Percentiles rank a stretch among this genome's conserved stretches.
Conservation (phyloP, 2,797 vertebrate species). For the Pseudomugil gertrudae region DNA sequence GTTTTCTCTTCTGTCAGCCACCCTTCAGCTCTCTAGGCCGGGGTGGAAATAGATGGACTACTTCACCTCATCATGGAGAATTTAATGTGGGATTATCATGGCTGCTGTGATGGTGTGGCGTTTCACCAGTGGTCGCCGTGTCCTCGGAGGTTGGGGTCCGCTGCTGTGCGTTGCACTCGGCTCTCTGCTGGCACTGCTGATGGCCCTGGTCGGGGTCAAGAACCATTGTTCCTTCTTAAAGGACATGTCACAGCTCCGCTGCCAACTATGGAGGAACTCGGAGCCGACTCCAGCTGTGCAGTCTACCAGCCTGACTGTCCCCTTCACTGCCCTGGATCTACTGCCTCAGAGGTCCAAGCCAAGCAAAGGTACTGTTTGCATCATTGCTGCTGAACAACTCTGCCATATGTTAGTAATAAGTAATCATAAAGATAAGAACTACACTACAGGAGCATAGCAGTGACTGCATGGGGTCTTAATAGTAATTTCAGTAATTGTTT, state of each 20-base stretch:
- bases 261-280: slow-evolving; percentile 75
- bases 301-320: slow-evolving; percentile 88
- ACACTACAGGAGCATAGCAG: neutral
- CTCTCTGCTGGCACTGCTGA: slow-evolving; percentile 84
- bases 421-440: neutral
- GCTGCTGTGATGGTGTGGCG: slow-evolving; percentile 72
- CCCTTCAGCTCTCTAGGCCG: slow-evolving; percentile 22
- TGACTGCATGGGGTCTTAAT: neutral
- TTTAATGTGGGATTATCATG: slow-evolving; percentile 68
- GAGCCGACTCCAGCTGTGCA: slow-evolving; percentile 63
- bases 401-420: neutral
- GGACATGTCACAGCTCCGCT: slow-evolving; percentile 84
- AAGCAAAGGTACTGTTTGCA: slow-evolving; percentile 82
- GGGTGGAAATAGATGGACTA: slow-evolving; percentile 41
- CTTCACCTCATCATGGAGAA: slow-evolving; percentile 51
- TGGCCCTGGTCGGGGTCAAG: slow-evolving; percentile 85
- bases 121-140: slow-evolving; percentile 57
- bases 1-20: slow-evolving; percentile 7
- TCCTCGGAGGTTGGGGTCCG: slow-evolving; percentile 85
- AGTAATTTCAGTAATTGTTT: neutral
- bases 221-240: slow-evolving; percentile 80
- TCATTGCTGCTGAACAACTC: neutral
- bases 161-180: slow-evolving; percentile 84
- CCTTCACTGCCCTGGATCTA: slow-evolving; percentile 83
- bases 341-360: slow-evolving; percentile 85